These are phyloP conservation scores for Synchiropus splendidus DNA, from an alignment of 2,113 vertebrate genomes.

Conservation along the genomic window DNA sequence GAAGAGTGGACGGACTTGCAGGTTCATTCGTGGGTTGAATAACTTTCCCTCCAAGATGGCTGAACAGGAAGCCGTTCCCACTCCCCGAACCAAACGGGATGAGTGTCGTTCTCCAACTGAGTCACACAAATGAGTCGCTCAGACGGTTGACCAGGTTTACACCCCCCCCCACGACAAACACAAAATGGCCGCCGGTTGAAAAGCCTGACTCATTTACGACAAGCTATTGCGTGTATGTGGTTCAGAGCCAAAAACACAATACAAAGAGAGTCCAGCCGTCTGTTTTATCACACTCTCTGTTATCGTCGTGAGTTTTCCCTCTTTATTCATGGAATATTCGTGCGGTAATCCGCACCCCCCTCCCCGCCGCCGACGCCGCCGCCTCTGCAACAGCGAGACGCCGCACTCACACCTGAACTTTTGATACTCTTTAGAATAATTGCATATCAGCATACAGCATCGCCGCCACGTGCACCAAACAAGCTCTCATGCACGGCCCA, in stretches of 20 bases:
- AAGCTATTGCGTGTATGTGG: conserved; percentile 14
- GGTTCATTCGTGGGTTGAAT: too few relatives aligned
- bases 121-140: too few relatives aligned
- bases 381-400: conserved; percentile 41
- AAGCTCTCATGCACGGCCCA: conserved; percentile 70
- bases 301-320: conserved; percentile 53
- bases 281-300: conserved; percentile 58
- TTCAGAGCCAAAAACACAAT: conserved; percentile 45
- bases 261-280: conserved; percentile 50
- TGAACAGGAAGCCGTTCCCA: too few relatives aligned
- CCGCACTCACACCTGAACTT: conserved; percentile 64
- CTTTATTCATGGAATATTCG: conserved; percentile 67
- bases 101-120: too few relatives aligned
- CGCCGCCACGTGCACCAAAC: conserved; percentile 59
- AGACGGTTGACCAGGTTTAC: too few relatives aligned
- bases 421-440: conserved; percentile 78
- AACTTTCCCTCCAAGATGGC: too few relatives aligned
- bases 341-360: conserved; percentile 53
- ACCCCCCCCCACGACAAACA: too few relatives aligned
- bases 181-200: too few relatives aligned
- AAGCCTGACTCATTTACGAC: too few relatives aligned
- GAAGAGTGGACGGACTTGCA: too few relatives aligned
- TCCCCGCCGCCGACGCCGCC: too few relatives aligned
- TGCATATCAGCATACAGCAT: conserved; percentile 74
- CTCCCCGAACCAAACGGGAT: too few relatives aligned